Percentiles rank a stretch among this genome's conserved stretches.
phyloP scores from a whole-genome alignment of 2,888 invertebrate species.

The Aelia acuminata region DNA sequence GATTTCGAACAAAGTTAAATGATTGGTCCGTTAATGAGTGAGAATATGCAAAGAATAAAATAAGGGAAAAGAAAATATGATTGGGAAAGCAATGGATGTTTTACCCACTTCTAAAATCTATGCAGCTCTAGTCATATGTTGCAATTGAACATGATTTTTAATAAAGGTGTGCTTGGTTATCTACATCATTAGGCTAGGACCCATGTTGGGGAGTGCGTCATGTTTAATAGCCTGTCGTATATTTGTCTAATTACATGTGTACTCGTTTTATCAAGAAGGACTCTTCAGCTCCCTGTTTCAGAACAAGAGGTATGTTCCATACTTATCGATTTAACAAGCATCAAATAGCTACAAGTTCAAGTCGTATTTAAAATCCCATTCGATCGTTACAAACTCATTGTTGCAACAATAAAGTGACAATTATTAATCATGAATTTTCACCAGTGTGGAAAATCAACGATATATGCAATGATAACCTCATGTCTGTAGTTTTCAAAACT shows the following conservation, averaged over 20 bases:
- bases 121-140: conserved; percentile 3
- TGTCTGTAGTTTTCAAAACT: too few species aligned
- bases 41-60: too few species aligned
- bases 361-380: neutral
- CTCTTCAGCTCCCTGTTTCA: neutral
- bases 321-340: neutral
- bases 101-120: neutral
- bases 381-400: neutral
- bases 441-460: too few species aligned
- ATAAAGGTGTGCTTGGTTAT: neutral
- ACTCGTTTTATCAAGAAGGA: neutral
- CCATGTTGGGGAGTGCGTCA: neutral
- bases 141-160: neutral
- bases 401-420: too few species aligned
- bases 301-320: neutral
- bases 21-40: too few species aligned
- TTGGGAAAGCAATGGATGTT: neutral
- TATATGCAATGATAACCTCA: too few species aligned
- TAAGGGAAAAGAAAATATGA: neutral
- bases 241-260: neutral
- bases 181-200: neutral
- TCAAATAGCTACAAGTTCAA: neutral
- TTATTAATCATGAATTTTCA: neutral
- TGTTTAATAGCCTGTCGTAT: neutral
- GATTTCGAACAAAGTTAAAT: neutral